Base-by-base conservation (phyloP, 2,797 vertebrate genomes). In the Sciurus carolinensis region DNA sequence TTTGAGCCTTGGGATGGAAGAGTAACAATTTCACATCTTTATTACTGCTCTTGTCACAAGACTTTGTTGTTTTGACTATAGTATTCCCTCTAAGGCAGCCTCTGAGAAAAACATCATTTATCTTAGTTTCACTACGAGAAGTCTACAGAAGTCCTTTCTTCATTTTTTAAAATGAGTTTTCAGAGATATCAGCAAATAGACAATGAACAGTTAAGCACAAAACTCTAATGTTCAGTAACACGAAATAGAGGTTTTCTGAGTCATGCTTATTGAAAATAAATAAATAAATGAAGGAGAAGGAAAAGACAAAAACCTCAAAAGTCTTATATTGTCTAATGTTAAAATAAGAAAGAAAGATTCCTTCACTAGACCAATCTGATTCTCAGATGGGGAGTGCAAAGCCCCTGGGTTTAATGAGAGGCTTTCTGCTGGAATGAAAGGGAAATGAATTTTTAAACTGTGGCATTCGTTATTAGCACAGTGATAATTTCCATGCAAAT, bases 101-200 rank as follows among this genome's bases (percentile, higher is more conserved):
- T 96, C 28, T 87, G 67, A 93, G 94, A 88, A 94, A 94, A 96
- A 92, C 54, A 91, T 87, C 81, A 87, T 95, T 95, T 96, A 95
- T 97, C 90, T 97, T 95, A 97, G 62, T 94, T 96, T 93, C 92
- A 57, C 36, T 73, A 44, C 54, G 76, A 96, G 50, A 95, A 90
- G 39, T 72, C 87, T 77, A 36, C n/a, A 95, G 79, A 92, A 95
- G 84, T 67, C 39, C 20, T 77, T 77, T 52, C 33, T 94, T 95
- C 33, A 59, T 94, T 93, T 92, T 67, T 77, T 36, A 91, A 92
- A 91, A 90, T 57, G 26, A 86, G 13, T 94, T 97, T 92, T 94
- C 50, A 92, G 81, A 86, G 90, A 88, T 92, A 93, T 57, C 20
- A 30, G 91, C 47, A 90, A 87, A 86, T 66, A 83, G 73, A 90